Conservation (phyloP, 2,113 vertebrate genomes). For the Panurus biarmicus region DNA sequence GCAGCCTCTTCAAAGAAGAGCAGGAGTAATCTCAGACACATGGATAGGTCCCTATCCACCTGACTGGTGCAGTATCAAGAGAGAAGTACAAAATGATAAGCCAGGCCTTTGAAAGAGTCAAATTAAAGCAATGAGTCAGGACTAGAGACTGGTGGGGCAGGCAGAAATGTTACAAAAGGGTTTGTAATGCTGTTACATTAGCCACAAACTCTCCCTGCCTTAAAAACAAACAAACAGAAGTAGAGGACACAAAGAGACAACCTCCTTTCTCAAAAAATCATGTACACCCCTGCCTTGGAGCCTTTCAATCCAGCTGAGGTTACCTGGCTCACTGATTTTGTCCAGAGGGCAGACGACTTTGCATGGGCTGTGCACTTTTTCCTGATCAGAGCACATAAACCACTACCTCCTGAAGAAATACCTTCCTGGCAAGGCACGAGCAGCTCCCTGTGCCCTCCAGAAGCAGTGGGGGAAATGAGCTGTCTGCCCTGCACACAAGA, state of each 20-base stretch:
- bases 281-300: not conserved
- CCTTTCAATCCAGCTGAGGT: not conserved
- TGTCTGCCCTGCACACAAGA: not conserved
- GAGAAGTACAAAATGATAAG: not conserved
- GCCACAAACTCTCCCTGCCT: not conserved
- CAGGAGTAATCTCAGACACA: not conserved
- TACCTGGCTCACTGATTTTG: not conserved
- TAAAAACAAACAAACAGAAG: not conserved
- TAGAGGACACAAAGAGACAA: not conserved
- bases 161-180: not conserved
- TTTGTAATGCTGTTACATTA: not conserved
- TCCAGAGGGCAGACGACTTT: not conserved
- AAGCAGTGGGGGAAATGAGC: not conserved
- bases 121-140: accelerated
- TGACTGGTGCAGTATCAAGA: not conserved
- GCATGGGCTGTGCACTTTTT: not conserved
- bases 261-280: accelerated
- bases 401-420: not conserved
- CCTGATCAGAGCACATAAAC: not conserved
- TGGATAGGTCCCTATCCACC: not conserved
- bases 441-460: not conserved
- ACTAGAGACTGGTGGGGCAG: not conserved
- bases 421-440: accelerated
- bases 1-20: not conserved
- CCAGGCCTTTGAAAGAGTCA: not conserved